Evolutionary conservation across 2,113 vertebrate genomes (phyloP).

Genomic region (Urocitellus parryii): DNA sequence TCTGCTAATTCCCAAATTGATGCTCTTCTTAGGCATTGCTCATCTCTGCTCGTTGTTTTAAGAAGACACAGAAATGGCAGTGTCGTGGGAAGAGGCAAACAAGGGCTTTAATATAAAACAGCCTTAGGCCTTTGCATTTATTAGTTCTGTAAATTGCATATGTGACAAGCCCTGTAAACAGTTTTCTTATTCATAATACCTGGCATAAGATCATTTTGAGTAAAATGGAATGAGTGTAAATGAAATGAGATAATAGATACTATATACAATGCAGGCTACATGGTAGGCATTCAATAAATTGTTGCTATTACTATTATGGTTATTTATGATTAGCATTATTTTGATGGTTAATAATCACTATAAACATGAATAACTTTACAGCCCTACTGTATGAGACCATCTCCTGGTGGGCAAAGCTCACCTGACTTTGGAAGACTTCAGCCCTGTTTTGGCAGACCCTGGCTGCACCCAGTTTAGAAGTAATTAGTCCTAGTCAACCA

Average conservation of each 20-base stretch:
- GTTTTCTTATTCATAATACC: slow-evolving; percentile 1
- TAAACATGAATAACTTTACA: background rate
- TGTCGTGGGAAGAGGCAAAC: background rate
- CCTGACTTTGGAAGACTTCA: background rate
- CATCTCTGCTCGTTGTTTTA: background rate
- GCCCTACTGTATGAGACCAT: background rate
- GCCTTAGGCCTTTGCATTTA: background rate
- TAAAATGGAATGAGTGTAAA: background rate
- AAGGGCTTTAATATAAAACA: background rate
- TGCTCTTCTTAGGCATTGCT: background rate
- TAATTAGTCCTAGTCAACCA: slow-evolving; percentile 60
- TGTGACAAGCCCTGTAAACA: background rate
- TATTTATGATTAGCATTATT: background rate
- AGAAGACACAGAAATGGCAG: background rate
- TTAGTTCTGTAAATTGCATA: background rate
- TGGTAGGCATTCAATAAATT: background rate
- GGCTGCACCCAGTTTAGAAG: slow-evolving; percentile 31
- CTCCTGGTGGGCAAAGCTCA: background rate
- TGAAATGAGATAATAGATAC: background rate
- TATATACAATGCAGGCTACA: no score
- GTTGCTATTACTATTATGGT: background rate
- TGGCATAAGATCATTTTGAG: background rate
- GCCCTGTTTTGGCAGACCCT: background rate
- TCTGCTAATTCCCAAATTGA: background rate
- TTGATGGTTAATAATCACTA: slow-evolving; percentile 10